phyloP scores from a whole-genome alignment of 2,797 vertebrate genomes.

The Aselliscus stoliczkanus region DNA sequence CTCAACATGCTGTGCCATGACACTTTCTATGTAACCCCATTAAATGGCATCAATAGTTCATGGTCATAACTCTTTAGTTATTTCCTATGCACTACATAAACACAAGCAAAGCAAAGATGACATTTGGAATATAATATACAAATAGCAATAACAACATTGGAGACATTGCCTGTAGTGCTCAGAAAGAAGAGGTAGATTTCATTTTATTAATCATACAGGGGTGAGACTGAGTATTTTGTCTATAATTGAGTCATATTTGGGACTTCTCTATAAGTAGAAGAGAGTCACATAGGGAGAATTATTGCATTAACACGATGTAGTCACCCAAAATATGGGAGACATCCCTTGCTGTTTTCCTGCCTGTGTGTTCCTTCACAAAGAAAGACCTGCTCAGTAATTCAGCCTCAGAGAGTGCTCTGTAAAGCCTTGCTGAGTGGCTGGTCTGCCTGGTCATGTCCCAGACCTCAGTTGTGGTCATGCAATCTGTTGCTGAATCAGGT shows the following conservation, averaged over 20 bases:
- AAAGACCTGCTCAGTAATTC: neutral
- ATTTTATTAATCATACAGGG: neutral
- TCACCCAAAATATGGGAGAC: too few relatives aligned
- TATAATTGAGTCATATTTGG: neutral
- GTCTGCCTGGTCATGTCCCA: neutral
- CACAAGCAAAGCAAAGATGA: neutral
- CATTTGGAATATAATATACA: neutral
- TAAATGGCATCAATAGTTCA: neutral
- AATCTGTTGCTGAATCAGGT: neutral
- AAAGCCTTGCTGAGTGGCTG: neutral
- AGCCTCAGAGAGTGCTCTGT: neutral
- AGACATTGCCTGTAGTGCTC: neutral
- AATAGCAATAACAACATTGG: neutral
- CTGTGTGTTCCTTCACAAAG: neutral
- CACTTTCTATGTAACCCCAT: neutral
- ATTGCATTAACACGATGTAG: neutral
- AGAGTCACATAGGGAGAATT: neutral
- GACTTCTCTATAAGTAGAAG: neutral
- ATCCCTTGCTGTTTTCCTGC: neutral
- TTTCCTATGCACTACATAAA: neutral
- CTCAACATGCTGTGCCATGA: neutral
- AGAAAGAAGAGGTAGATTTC: neutral
- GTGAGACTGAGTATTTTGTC: neutral
- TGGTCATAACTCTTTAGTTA: neutral
- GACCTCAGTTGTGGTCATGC: neutral